These are phyloP conservation scores for Cheracebus regulus DNA, from an alignment of 2,797 vertebrate genomes.

Conservation along the genomic window DNA sequence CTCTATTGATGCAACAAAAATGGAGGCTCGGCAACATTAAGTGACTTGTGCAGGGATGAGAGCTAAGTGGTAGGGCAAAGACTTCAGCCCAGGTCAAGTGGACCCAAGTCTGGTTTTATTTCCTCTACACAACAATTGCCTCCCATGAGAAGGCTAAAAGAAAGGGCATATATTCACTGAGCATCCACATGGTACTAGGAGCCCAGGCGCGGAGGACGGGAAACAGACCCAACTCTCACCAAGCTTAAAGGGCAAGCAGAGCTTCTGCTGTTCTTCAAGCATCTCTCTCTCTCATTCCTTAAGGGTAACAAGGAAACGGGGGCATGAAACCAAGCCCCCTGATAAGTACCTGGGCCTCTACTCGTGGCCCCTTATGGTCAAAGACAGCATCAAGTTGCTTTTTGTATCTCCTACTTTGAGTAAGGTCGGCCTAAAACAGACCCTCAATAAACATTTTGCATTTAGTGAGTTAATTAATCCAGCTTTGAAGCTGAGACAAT, in stretches of 20 bases:
- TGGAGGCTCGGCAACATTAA: rapidly evolving
- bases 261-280: neutral
- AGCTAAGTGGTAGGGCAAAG: neutral
- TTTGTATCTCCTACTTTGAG: neutral
- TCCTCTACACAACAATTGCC: neutral
- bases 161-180: rapidly evolving
- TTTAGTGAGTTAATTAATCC: neutral
- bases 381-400: neutral
- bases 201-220: rapidly evolving
- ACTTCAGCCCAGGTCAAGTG: neutral
- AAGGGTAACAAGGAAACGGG: neutral
- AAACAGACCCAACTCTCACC: rapidly evolving
- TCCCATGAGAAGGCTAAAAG: neutral
- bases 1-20: neutral
- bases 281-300: neutral
- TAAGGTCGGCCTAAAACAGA: neutral
- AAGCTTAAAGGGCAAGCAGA: neutral
- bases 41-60: neutral
- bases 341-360: neutral
- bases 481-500: neutral
- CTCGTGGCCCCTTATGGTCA: neutral
- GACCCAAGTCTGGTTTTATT: too few species aligned
- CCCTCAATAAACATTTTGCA: neutral
- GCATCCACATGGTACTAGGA: rapidly evolving
- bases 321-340: neutral